Conservation (phyloP, 2,113 vertebrate genomes). For the Phalacrocorax pelagicus region DNA sequence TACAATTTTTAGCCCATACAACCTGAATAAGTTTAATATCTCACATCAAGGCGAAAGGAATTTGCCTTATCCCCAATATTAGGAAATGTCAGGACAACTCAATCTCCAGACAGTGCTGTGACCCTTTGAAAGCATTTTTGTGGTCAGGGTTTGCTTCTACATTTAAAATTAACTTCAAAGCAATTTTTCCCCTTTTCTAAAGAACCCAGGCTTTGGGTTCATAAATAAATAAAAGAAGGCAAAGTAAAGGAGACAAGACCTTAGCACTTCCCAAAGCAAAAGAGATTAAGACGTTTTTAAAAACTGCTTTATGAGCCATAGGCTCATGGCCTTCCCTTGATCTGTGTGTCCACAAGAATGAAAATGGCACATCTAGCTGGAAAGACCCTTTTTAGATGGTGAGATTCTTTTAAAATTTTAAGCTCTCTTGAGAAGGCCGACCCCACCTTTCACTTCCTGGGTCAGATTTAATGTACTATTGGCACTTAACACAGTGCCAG, state of each 20-base stretch:
- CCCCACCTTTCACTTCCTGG: not conserved
- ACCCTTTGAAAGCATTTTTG: slow-evolving; percentile 40
- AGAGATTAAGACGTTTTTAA: not conserved
- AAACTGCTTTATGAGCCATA: not conserved
- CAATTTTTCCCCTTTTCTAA: not conserved
- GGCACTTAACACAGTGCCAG: not conserved
- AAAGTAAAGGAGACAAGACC: not conserved
- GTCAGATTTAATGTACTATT: not conserved
- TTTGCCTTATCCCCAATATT: not conserved
- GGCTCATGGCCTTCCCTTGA: not conserved
- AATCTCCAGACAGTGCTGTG: not conserved
- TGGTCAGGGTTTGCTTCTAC: not conserved
- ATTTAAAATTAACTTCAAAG: slow-evolving; percentile 39
- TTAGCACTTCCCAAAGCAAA: slow-evolving; percentile 1
- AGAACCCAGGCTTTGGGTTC: not conserved
- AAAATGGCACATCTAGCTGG: not conserved
- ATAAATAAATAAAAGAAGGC: not conserved
- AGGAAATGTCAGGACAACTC: not conserved
- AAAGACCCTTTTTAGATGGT: not conserved
- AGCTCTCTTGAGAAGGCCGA: not conserved
- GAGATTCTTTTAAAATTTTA: not conserved
- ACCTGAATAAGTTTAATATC: not conserved
- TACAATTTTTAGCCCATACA: not conserved
- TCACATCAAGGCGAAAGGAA: not conserved
- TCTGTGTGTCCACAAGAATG: not conserved